phyloP scores from a whole-genome alignment of 2,797 vertebrate species.

The Pelodytes ibericus region DNA sequence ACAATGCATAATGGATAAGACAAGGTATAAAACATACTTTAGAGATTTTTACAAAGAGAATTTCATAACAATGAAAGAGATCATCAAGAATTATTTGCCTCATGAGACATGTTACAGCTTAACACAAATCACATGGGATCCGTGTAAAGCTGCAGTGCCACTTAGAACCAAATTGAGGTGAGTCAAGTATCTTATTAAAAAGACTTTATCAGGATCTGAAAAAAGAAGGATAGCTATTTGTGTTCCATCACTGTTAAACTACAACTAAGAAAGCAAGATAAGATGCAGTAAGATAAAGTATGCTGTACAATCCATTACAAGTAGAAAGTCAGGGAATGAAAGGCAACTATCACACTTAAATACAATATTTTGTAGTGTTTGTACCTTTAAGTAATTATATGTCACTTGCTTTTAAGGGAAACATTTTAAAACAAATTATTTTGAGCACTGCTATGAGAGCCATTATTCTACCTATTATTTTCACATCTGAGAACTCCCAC shows the following conservation, averaged over 20 bases:
- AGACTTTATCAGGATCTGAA: conserved; percentile 6
- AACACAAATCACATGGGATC: conserved; percentile 9
- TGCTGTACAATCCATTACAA: background rate
- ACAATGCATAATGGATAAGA: conserved; percentile 47
- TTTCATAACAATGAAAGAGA: conserved; percentile 47
- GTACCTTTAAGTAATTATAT: background rate
- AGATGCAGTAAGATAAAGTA: background rate
- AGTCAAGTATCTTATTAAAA: conserved; percentile 15
- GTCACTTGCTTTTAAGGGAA: too few species aligned
- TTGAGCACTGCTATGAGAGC: too few species aligned
- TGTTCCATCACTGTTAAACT: background rate
- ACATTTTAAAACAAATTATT: too few species aligned
- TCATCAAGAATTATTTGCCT: conserved; percentile 42
- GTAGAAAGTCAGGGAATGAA: background rate
- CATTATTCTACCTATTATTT: too few species aligned
- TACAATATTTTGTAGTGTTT: too few species aligned
- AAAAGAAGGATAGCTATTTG: background rate
- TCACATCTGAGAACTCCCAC: too few species aligned
- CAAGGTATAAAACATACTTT: conserved; percentile 46
- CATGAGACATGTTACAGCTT: conserved; percentile 18
- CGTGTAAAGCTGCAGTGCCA: conserved; percentile 7
- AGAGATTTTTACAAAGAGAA: conserved; percentile 44
- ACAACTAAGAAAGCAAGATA: background rate
- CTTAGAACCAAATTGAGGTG: conserved; percentile 1
- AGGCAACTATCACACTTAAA: too few species aligned